Conservation (phyloP, 2,113 vertebrate genomes). For the Crypturellus undulatus region DNA sequence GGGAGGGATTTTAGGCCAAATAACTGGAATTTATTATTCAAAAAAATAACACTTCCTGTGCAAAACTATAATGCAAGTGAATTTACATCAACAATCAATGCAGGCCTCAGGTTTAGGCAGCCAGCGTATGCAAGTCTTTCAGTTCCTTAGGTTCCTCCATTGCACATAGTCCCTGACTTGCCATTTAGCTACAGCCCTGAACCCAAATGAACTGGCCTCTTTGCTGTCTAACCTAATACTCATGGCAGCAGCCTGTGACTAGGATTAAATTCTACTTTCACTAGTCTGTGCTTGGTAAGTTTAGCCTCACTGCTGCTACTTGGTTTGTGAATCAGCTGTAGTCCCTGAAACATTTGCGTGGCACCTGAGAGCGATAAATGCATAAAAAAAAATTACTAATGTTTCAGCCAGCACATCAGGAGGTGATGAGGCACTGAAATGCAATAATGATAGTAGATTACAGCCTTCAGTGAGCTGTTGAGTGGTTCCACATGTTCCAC, state of each 20-base stretch:
- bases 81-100: neutral
- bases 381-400: neutral
- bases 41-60: neutral
- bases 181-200: neutral
- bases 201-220: neutral
- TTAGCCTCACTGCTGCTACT: neutral
- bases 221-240: neutral
- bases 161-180: neutral
- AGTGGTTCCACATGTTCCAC: neutral
- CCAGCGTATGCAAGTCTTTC: neutral
- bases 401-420: slow-evolving; percentile 21
- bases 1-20: slow-evolving; percentile 38
- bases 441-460: slow-evolving; percentile 9
- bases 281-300: neutral
- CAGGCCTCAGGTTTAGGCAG: neutral
- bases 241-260: neutral
- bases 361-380: slow-evolving; percentile 29
- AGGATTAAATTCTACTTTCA: slow-evolving; percentile 8
- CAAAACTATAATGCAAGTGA: neutral
- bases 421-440: slow-evolving; percentile 21
- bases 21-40: neutral
- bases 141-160: neutral
- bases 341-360: neutral
- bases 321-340: slow-evolving; percentile 2
- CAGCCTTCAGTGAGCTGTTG: neutral